These are phyloP conservation scores for Cnemophilus loriae DNA, from an alignment of 2,113 vertebrate species.

Conservation along the genomic window DNA sequence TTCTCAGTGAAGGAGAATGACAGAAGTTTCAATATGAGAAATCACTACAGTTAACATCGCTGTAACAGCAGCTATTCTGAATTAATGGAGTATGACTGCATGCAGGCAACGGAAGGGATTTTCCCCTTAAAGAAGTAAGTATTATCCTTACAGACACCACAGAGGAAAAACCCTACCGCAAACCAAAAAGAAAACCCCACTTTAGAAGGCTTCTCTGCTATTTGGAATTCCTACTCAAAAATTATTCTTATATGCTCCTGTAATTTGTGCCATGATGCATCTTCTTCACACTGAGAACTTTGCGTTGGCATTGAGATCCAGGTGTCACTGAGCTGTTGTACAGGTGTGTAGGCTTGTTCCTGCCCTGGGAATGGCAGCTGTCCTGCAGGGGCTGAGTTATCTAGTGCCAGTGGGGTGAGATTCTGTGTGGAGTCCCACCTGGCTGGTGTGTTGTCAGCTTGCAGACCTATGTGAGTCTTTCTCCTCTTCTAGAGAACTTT, in stretches of 20 bases:
- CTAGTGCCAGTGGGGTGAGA: background rate
- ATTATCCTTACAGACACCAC: background rate
- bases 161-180: accelerated
- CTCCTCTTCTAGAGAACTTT: background rate
- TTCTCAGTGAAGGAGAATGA: background rate
- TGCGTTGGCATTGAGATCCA: background rate
- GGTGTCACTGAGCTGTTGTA: background rate
- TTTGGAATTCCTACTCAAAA: background rate
- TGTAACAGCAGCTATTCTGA: background rate
- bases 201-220: background rate
- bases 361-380: background rate
- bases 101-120: background rate
- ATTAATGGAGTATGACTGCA: background rate
- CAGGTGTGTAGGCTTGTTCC: background rate
- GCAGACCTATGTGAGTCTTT: background rate
- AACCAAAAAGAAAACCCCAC: accelerated
- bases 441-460: background rate
- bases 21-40: background rate
- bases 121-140: background rate
- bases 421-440: background rate
- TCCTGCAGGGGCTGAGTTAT: accelerated
- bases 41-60: background rate
- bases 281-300: background rate
- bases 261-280: background rate
- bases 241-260: background rate